Conservation (phyloP, 1,140 invertebrate genomes). For the Drosophila trapezifrons region DNA sequence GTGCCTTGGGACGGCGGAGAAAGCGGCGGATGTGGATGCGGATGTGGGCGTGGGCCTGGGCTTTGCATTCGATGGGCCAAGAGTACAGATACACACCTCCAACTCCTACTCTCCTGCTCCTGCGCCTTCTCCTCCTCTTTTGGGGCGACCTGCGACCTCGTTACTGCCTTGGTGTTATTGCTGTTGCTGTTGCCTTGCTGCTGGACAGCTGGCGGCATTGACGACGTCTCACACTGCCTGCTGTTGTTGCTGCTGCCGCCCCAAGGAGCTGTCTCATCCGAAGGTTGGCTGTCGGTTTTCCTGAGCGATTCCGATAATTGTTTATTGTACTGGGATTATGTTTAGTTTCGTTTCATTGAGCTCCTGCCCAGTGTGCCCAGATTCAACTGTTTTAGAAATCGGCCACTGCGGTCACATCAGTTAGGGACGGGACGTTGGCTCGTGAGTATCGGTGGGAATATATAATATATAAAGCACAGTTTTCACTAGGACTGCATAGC, state of each 20-base stretch:
- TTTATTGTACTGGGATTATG: constrained; percentile 6
- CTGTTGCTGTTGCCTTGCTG: not conserved
- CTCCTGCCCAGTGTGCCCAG: constrained; percentile 7
- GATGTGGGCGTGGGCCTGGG: constrained; percentile 4
- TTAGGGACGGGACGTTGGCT: not conserved
- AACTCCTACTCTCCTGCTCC: constrained; percentile 14
- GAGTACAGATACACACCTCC: constrained; percentile 39
- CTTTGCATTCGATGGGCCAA: constrained; percentile 8
- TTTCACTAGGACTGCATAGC: not conserved
- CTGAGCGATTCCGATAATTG: not conserved
- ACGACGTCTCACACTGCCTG: constrained; percentile 8
- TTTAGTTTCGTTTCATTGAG: constrained; percentile 5
- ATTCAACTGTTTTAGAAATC: not conserved
- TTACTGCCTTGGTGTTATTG: constrained; percentile 22
- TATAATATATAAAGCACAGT: not conserved
- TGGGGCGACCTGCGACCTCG: constrained; percentile 21
- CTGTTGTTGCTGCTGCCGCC: constrained; percentile 1
- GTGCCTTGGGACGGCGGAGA: constrained; percentile 13
- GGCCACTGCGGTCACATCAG: not conserved
- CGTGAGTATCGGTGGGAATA: too few relatives aligned
- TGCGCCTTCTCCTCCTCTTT: constrained; percentile 19
- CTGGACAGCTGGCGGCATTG: constrained; percentile 11
- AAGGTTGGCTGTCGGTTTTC: not conserved
- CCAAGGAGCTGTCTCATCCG: constrained; percentile 9
- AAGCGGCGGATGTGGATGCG: constrained; percentile 11